Base-by-base conservation (phyloP, 2,888 invertebrate genomes). In the Acleris holmiana region DNA sequence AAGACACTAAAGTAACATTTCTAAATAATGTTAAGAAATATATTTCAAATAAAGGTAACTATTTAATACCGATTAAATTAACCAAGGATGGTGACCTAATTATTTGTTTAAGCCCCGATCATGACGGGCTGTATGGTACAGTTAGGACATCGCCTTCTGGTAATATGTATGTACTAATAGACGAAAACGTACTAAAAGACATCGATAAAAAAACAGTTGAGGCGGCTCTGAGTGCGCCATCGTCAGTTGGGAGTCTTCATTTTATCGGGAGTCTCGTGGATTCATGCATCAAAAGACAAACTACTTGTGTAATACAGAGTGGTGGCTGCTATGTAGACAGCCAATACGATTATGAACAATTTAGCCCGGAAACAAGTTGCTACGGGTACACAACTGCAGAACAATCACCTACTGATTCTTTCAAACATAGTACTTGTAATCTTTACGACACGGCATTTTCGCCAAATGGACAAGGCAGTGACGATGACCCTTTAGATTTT, bases 111-210 rank as follows among this genome's bases (percentile, higher is more conserved):
- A 76, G 77, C 63, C 70, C 58, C n/a, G 69, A 76, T 15, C 61
- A 66, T 2, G 67, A 75, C 35, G 70, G 61, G 19, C 68, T 74
- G 50, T 75, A 76, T 67, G 82, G 79, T 41, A 77, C 79, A 21
- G 70, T 89, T 19, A 87, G 83, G 74, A 79, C 87, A 5, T 80
- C 84, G 40, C 66, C 76, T 10, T 86, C 87, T 1, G 86, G 85
- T 19, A 85, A 82, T 68, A 77, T 88, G 68, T 83, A 77, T 61
- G 69, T 85, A 17, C 66, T 76, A 17, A 70, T 84, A 19, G 76
- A 85, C 62, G 76, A 84, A 62, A 69, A 71, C 40, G 44, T 70
- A 19, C 60, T 76, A 3, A 71, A 76, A 68, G 60, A 56, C 7
- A 68, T 74, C 41, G 65, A 66, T 8, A 71, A 61, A 10, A 61